phyloP scores from a whole-genome alignment of 2,888 invertebrate species.

The Morpho achilles region DNA sequence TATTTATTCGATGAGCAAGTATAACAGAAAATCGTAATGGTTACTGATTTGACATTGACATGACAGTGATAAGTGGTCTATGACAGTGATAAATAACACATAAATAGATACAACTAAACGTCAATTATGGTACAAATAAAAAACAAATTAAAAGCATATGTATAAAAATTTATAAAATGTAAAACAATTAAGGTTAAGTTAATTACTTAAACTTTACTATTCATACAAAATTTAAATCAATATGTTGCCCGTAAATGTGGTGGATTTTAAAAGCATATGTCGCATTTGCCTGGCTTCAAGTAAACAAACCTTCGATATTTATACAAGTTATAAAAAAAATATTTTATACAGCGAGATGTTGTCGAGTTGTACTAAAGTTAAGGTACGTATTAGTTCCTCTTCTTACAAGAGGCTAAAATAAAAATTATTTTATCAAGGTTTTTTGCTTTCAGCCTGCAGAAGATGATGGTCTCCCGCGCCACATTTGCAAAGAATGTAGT shows the following conservation, averaged over 20 bases:
- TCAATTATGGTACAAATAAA: too few species aligned
- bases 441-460: slow-evolving; percentile 42
- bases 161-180: too few species aligned
- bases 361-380: slow-evolving; percentile 55
- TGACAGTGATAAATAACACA: too few species aligned
- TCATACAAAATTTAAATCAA: too few species aligned
- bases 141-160: too few species aligned
- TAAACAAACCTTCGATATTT: slow-evolving; percentile 57
- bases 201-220: too few species aligned
- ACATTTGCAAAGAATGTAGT: slow-evolving; percentile 63
- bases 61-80: too few species aligned
- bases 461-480: slow-evolving; percentile 58
- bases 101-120: too few species aligned
- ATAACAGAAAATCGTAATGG: too few species aligned
- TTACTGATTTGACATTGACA: too few species aligned
- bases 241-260: slow-evolving; percentile 11
- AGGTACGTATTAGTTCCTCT: slow-evolving; percentile 38
- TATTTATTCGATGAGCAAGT: too few species aligned
- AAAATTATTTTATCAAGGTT: background rate
- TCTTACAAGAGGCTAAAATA: background rate
- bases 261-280: slow-evolving; percentile 60
- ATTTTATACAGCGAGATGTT: slow-evolving; percentile 61
- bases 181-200: too few species aligned
- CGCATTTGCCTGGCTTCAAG: slow-evolving; percentile 56
- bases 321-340: slow-evolving; percentile 55